Base-by-base conservation (phyloP, 2,113 vertebrate species). In the Tor tambroides region DNA sequence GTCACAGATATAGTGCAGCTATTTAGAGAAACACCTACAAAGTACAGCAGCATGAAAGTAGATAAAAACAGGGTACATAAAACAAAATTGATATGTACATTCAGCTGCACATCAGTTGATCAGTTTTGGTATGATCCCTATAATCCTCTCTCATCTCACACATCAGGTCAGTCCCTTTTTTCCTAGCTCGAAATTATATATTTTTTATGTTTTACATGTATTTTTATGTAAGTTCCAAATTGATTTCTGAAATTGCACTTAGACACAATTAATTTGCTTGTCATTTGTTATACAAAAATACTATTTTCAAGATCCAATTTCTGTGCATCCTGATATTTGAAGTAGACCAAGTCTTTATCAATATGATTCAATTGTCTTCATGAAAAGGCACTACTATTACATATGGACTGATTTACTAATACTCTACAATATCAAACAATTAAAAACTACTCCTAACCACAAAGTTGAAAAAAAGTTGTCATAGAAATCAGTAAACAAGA, bases 91-190 rank as follows among this genome's bases (percentile, higher is more conserved):
- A 80, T 91, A 93, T 94, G 79, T 93, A 94, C 92, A 93, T 65
- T 81, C 67, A 91, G 90, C 91, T 92, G 23, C 83, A 86, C 59
- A 19, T 81, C 83, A 86, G 84, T 15, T 89, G 92, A 89, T 93
- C 91, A 87, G 81, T 91, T 95, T 95, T 94, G 93, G 94, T 94
- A 91, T 92, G 85, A 76, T 92, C 59, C 88, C 63, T 61, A 61
- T n/a, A 32, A 75, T 83, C 82, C 77, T 69, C 86, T 74, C 78
- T 35, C 38, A 49, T 82, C 61, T 76, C 74, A 77, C 81, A 87
- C 84, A 86, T 88, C 82, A 67, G 88, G 10, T 67, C 83, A 91
- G 67, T 41, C 63, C 90, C 81, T 32, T 76, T 81, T 75, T 63
- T 59, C 71, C 84, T 19, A 63, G 23, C 32, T 26, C 3, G 0